Percentiles rank a stretch among this genome's conserved stretches.
phyloP scores from a whole-genome alignment of 2,113 vertebrate species.

The Leptodactylus fuscus region DNA sequence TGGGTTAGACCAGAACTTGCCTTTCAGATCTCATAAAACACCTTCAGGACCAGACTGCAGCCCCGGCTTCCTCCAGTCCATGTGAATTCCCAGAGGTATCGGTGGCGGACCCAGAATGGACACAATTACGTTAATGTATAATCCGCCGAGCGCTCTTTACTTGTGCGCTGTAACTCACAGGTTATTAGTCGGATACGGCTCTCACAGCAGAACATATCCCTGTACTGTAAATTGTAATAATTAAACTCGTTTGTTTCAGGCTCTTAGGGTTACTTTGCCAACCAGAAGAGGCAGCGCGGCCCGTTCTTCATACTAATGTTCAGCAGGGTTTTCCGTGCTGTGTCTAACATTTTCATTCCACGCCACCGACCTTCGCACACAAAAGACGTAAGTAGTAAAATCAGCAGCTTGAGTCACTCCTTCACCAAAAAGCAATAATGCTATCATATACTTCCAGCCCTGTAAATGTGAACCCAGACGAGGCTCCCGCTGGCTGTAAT shows the following conservation, averaged over 20 bases:
- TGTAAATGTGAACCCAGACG: slow-evolving; percentile 12
- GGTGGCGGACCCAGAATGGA: neutral
- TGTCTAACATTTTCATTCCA: neutral
- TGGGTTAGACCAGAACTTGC: neutral
- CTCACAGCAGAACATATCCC: slow-evolving; percentile 30
- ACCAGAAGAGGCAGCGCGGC: neutral
- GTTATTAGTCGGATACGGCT: slow-evolving; percentile 28
- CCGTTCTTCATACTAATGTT: slow-evolving; percentile 21
- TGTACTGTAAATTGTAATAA: slow-evolving; percentile 55
- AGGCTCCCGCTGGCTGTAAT: slow-evolving; percentile 16
- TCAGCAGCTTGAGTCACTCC: neutral
- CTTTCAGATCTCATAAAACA: neutral
- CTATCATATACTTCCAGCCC: neutral
- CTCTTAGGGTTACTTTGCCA: slow-evolving; percentile 44
- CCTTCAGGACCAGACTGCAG: neutral
- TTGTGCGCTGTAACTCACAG: slow-evolving; percentile 7
- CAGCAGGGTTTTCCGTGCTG: neutral
- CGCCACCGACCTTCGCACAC: neutral
- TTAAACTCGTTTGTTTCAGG: slow-evolving; percentile 57
- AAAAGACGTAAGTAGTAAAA: slow-evolving; percentile 17
- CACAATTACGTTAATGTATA: slow-evolving; percentile 28
- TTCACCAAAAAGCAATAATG: slow-evolving; percentile 37
- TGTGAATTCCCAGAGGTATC: neutral
- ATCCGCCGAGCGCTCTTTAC: slow-evolving; percentile 20
- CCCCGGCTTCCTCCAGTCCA: neutral